These are phyloP conservation scores for Setophaga kirtlandii DNA, from an alignment of 2,113 vertebrate species.

Conservation along the genomic window DNA sequence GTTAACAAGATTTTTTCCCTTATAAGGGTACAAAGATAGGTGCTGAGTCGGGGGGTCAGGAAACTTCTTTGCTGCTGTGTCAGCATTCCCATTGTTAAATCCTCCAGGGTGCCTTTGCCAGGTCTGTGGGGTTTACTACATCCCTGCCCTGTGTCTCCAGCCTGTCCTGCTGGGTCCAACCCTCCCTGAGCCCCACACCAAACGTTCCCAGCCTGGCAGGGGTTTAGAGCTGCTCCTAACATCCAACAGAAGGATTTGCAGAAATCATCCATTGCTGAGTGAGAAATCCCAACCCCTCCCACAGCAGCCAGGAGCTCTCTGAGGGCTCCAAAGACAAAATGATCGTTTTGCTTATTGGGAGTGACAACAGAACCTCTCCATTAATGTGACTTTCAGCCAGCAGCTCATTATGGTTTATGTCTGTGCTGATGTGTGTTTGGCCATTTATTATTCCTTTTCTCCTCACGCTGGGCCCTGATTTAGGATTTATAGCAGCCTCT, in stretches of 20 bases:
- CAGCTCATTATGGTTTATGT: constrained; percentile 34
- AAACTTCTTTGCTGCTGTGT: no score
- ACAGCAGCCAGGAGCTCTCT: neutral
- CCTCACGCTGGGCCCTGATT: neutral
- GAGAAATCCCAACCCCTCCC: neutral
- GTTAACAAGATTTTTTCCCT: no score
- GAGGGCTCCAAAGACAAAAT: neutral
- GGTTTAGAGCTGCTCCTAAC: neutral
- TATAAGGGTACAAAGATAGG: no score
- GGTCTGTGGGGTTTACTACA: no score
- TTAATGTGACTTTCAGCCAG: neutral
- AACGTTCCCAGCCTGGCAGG: neutral
- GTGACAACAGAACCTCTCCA: constrained; percentile 1
- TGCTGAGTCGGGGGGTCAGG: no score
- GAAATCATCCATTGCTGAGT: neutral
- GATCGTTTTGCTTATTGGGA: neutral
- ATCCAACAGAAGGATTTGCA: neutral
- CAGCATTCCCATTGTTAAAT: no score
- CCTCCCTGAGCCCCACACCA: neutral
- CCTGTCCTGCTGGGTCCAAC: rapidly evolving
- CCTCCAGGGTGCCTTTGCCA: no score
- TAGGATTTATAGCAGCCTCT: constrained; percentile 38
- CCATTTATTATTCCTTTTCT: constrained; percentile 3
- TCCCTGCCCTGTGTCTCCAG: neutral
- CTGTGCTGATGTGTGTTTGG: constrained; percentile 26